phyloP scores from a whole-genome alignment of 1,140 invertebrate genomes.

The Scaptomyza pallida region DNA sequence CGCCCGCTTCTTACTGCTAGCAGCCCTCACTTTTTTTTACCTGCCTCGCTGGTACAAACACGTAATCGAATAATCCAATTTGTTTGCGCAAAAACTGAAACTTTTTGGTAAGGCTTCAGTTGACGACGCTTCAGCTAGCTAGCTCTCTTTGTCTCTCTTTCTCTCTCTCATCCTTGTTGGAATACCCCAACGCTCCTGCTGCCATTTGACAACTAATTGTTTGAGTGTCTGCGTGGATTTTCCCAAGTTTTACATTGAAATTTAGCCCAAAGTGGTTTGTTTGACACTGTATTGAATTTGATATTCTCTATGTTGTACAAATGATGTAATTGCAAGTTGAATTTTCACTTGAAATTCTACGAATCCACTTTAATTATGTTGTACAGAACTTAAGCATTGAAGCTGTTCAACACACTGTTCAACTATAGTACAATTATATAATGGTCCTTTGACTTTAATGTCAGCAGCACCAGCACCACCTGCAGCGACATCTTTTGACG shows the following conservation, averaged over 20 bases:
- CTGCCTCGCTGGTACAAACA: constrained; percentile 66
- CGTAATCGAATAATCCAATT: constrained; percentile 83
- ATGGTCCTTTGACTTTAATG: background rate
- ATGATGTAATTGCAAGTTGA: constrained; percentile 60
- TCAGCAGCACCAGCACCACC: background rate
- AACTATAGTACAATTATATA: constrained; percentile 12
- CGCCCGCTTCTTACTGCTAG: background rate
- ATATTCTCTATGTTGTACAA: constrained; percentile 14
- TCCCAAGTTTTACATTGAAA: constrained; percentile 33
- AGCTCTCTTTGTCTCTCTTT: no score
- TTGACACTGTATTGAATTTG: constrained; percentile 16
- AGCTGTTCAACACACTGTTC: background rate
- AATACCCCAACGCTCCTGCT: background rate
- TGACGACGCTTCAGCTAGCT: constrained; percentile 48
- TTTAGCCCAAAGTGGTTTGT: constrained; percentile 31
- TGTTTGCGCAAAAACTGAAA: constrained; percentile 80
- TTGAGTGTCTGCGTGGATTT: constrained; percentile 55
- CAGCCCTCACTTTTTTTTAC: constrained; percentile 12
- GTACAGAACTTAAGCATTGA: background rate
- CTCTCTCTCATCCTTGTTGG: constrained; percentile 15
- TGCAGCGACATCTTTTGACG: constrained; percentile 14
- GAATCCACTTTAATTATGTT: background rate
- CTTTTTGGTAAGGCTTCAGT: constrained; percentile 76
- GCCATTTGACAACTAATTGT: constrained; percentile 60
- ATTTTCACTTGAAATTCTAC: background rate